Conservation (phyloP, 2,113 vertebrate species). For the Mus pahari region DNA sequence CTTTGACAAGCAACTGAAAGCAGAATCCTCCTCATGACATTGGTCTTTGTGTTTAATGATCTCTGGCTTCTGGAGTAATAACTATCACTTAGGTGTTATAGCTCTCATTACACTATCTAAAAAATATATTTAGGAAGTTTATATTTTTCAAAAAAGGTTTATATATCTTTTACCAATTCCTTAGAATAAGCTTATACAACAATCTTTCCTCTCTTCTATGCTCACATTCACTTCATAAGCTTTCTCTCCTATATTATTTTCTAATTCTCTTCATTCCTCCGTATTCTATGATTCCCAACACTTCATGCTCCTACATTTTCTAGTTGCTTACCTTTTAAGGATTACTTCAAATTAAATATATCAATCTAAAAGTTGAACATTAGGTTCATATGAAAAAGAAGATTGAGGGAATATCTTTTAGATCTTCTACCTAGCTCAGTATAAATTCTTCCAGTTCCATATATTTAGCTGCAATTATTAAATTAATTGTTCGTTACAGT, state of each 20-base stretch:
- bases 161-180: background rate
- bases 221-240: background rate
- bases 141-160: background rate
- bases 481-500: background rate
- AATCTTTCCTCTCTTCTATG: background rate
- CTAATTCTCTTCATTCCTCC: background rate
- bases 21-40: background rate
- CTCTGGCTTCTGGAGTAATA: background rate
- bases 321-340: background rate
- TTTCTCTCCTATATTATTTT: background rate
- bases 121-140: background rate
- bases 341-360: background rate
- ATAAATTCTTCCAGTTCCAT: background rate
- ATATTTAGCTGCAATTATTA: background rate
- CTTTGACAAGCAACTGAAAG: background rate
- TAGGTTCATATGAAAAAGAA: background rate
- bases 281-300: background rate
- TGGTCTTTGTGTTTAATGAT: background rate
- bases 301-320: background rate
- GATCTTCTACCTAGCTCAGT: background rate
- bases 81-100: background rate
- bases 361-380: background rate
- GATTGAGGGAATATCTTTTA: background rate
- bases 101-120: background rate
- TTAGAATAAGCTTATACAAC: background rate